phyloP scores from a whole-genome alignment of 2,888 invertebrate species.

The Ypsolopha scabrella region DNA sequence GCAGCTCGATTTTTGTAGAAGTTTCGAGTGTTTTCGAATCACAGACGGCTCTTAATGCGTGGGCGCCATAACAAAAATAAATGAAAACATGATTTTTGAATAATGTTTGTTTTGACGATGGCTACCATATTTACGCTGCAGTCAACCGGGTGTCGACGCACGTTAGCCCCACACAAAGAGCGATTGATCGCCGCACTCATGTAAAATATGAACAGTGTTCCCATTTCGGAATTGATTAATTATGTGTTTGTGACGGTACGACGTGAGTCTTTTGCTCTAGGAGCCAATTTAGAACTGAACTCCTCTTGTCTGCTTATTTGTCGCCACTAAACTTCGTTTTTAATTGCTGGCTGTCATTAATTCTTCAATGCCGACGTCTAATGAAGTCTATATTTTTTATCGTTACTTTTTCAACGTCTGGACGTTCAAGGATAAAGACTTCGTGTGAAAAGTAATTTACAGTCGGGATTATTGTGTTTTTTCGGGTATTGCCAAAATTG shows the following conservation, averaged over 20 bases:
- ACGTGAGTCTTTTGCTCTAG: conserved; percentile 26
- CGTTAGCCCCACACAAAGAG: conserved; percentile 62
- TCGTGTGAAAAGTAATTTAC: no score
- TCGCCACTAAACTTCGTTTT: conserved; percentile 37
- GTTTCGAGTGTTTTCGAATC: conserved; percentile 18
- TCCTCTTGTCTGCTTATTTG: conserved; percentile 31
- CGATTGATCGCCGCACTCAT: conserved; percentile 48
- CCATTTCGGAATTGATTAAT: conserved; percentile 64
- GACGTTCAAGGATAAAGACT: no score
- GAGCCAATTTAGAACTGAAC: conserved; percentile 44
- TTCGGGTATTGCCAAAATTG: conserved; percentile 57
- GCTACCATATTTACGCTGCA: conserved; percentile 44
- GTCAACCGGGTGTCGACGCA: conserved; percentile 39
- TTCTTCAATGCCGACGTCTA: conserved; percentile 19
- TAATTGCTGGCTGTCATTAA: conserved; percentile 41
- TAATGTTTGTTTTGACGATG: conserved; percentile 61
- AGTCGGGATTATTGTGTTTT: conserved; percentile 15
- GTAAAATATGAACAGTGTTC: conserved; percentile 51
- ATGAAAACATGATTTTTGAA: conserved; percentile 53
- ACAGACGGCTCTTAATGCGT: conserved; percentile 23
- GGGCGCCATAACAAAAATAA: conserved; percentile 59
- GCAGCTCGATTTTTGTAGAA: no score
- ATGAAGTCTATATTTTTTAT: not conserved
- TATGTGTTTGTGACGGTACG: conserved; percentile 33
- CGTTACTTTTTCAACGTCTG: no score